A percentile compares a stretch with the other conserved stretches of the same genome.
These are phyloP conservation scores for Tinamus guttatus DNA, from an alignment of 2,113 vertebrate species.

Conservation along the genomic window DNA sequence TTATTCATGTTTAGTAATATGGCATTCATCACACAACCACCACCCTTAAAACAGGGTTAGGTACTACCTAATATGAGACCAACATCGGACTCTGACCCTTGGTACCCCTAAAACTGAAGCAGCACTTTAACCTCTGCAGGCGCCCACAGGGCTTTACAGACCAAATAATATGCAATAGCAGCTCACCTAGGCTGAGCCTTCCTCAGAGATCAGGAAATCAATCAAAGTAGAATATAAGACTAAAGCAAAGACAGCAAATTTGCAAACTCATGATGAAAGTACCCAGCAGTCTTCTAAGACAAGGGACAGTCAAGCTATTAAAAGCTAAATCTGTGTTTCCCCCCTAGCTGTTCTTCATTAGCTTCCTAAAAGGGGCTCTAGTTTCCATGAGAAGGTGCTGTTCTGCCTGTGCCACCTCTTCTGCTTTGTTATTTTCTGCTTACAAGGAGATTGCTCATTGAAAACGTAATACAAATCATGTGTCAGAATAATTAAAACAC, in stretches of 20 bases:
- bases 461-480: neutral
- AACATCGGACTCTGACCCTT: neutral
- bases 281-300: slow-evolving; percentile 16
- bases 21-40: neutral
- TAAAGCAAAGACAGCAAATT: slow-evolving; percentile 10
- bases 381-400: neutral
- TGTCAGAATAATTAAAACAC: neutral
- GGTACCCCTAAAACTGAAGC: neutral
- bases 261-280: slow-evolving; percentile 34
- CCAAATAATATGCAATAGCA: neutral
- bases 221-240: neutral
- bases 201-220: neutral
- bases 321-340: slow-evolving; percentile 19
- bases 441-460: neutral
- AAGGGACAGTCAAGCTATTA: slow-evolving; percentile 21
- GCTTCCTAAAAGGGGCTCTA: slow-evolving; percentile 27
- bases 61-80: neutral
- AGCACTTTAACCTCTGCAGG: slow-evolving; percentile 10
- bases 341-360: neutral
- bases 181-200: neutral
- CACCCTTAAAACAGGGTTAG: neutral
- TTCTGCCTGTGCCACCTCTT: neutral
- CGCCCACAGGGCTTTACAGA: neutral
- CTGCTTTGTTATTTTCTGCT: neutral
- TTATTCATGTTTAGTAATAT: neutral